These are phyloP conservation scores for Gymnoscelis rufifasciata DNA, from an alignment of 2,888 invertebrate genomes.

Conservation along the genomic window DNA sequence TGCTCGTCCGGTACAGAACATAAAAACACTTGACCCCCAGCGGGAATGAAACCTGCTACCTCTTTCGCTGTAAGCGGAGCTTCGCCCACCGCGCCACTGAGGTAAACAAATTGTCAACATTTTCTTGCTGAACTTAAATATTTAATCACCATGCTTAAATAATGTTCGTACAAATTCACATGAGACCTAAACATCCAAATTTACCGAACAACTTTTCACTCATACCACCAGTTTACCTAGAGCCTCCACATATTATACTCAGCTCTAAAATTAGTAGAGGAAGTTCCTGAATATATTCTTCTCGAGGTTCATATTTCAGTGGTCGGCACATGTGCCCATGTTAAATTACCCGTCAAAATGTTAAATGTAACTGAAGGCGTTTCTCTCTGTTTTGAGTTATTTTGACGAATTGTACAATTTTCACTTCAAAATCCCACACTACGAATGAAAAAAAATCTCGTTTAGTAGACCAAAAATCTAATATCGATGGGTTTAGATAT, in stretches of 20 bases:
- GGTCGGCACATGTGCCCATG: constrained; percentile 44
- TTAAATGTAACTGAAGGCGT: constrained; percentile 45
- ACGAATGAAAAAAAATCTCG: background rate
- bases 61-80: too few relatives aligned
- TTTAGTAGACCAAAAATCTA: too few relatives aligned
- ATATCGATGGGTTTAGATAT: too few relatives aligned
- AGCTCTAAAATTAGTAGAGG: constrained; percentile 20
- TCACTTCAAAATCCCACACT: background rate
- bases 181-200: constrained; percentile 11
- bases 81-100: too few relatives aligned
- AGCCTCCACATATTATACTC: constrained; percentile 12
- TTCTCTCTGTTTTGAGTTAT: constrained; percentile 15
- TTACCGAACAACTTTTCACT: constrained; percentile 8
- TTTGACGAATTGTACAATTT: background rate
- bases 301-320: constrained; percentile 41
- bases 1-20: too few relatives aligned
- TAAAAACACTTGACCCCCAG: too few relatives aligned
- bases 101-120: too few relatives aligned
- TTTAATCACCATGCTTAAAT: background rate
- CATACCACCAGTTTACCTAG: constrained; percentile 16
- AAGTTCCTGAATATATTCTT: constrained; percentile 20
- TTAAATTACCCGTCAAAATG: constrained; percentile 68
- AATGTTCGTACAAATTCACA: constrained; percentile 3
- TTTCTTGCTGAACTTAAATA: too few relatives aligned
- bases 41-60: too few relatives aligned